Conservation (phyloP, 1,140 invertebrate species). For the Teleopsis dalmanni region DNA sequence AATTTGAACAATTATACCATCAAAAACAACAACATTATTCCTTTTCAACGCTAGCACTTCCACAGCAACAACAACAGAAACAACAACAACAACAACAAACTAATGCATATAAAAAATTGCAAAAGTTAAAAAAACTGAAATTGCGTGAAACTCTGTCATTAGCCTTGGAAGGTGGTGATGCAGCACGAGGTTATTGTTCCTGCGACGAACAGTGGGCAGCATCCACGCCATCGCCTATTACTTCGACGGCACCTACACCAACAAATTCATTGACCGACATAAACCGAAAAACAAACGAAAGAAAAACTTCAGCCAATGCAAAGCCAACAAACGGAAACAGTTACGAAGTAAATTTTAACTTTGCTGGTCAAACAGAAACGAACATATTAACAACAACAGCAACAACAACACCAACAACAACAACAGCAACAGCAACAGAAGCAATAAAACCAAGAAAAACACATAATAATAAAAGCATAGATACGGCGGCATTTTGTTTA, state of each 20-base stretch:
- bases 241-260: slow-evolving; percentile 28
- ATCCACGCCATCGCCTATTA: slow-evolving; percentile 12
- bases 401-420: neutral
- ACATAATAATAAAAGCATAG: slow-evolving; percentile 10
- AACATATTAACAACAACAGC: neutral
- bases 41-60: neutral
- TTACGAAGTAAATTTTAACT: neutral
- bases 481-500: too few species aligned
- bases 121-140: slow-evolving; percentile 23
- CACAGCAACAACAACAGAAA: slow-evolving; percentile 10
- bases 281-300: neutral
- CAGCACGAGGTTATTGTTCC: slow-evolving; percentile 36
- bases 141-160: slow-evolving; percentile 33
- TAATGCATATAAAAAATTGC: slow-evolving; percentile 5
- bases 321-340: slow-evolving; percentile 4
- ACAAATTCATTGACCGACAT: slow-evolving; percentile 9
- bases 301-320: neutral
- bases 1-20: neutral
- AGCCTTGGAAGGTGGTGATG: slow-evolving; percentile 35
- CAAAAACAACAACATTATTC: slow-evolving; percentile 6
- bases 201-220: slow-evolving; percentile 37
- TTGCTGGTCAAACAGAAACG: neutral
- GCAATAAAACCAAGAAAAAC: slow-evolving; percentile 8
- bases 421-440: slow-evolving; percentile 1
- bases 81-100: slow-evolving; percentile 1